A percentile compares a stretch with the other conserved stretches of the same genome.
phyloP scores from a whole-genome alignment of 2,797 vertebrate genomes.

The Rachycentron canadum region DNA sequence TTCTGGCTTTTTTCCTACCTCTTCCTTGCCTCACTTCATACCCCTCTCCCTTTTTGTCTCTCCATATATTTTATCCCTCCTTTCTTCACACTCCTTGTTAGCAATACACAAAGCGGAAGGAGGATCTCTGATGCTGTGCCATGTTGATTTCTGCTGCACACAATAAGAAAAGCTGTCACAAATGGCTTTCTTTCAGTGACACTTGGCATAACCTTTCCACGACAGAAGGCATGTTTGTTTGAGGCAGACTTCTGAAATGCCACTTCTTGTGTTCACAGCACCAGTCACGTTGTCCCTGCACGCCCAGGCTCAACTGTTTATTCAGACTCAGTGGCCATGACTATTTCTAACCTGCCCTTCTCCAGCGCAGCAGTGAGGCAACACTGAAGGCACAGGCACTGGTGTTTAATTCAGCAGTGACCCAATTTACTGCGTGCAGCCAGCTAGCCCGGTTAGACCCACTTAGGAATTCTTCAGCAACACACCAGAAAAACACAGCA shows the following conservation, averaged over 20 bases:
- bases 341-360: conserved; percentile 69
- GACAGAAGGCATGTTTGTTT: conserved; percentile 53
- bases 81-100: conserved; percentile 11
- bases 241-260: conserved; percentile 50
- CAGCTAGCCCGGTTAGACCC: conserved; percentile 61
- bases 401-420: conserved; percentile 82
- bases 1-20: neutral
- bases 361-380: conserved; percentile 46
- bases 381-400: conserved; percentile 50
- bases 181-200: conserved; percentile 11
- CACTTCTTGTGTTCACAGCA: conserved; percentile 46
- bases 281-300: conserved; percentile 22
- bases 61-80: neutral
- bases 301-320: conserved; percentile 37
- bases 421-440: conserved; percentile 74
- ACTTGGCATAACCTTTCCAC: conserved; percentile 59
- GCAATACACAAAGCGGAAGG: conserved; percentile 14
- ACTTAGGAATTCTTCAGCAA: conserved; percentile 69
- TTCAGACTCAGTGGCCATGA: conserved; percentile 37
- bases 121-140: conserved; percentile 32
- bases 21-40: neutral
- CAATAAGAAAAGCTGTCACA: conserved; percentile 16
- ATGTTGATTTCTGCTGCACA: conserved; percentile 34
- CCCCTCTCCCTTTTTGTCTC: conserved; percentile 18
- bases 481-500: conserved; percentile 45